Evolutionary conservation across 2,113 vertebrate genomes (phyloP), one percentile per base, ranked within the genome.

Genomic region (Ia io): DNA sequence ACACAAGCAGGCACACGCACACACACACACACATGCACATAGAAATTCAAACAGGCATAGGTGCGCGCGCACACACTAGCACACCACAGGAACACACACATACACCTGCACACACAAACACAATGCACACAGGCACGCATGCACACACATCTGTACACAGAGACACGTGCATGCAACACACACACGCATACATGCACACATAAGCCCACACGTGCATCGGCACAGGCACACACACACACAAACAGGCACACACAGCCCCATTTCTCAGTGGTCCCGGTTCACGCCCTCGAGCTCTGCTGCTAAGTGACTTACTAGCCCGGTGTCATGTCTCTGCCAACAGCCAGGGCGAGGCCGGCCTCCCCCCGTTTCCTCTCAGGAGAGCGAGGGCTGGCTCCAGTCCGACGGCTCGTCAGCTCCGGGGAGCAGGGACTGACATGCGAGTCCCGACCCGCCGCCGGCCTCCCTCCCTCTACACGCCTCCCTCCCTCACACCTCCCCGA

Each of bases 41-140:
- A 69, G 2, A 30, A 7, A 6, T 16, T 2, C 47, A 53, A 40
- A 9, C 30, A 40, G 16, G 61, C 7, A 40, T 9, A n/a, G 65
- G 16, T 49, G 49, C 63, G 28, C 1, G 2, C 32, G 3, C 8
- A 13, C 8, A 13, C 61, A 13, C 42, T 9, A 22, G 53, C 53
- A 23, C 53, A 56, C 53, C 8, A 23, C 40, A 51, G 1, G 2
- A 6, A 10, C 12, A 11, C 70, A 20, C 76, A 17, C 6, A 17
- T 1, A 22, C 42, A 3, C 6, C 12, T 17, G 20, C 35, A 10
- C 56, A 13, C 12, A 32, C 1, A 37, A 9, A 30, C 0, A 1
- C 32, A 30, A 28, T 16, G 49, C 4, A 9, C 7, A 30, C 6
- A 35, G 0, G 7, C 2, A 13, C 9, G 6, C 22, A 40, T 8